Base-by-base conservation (phyloP, 1,140 invertebrate species). In the Bombus confusus region DNA sequence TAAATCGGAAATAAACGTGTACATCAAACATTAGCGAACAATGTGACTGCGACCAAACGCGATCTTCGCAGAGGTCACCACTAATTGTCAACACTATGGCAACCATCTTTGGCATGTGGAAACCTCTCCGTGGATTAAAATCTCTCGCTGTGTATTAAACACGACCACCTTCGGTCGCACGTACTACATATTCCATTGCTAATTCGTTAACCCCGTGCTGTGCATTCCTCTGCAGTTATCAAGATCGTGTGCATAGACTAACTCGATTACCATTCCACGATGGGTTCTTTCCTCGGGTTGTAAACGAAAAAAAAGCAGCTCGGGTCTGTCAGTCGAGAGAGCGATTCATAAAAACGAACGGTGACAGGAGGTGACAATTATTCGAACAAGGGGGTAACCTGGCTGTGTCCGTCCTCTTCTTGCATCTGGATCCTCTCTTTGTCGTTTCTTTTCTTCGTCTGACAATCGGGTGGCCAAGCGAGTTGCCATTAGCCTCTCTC, bases 291-390 rank as follows among this genome's bases (percentile, higher is more conserved):
- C 18, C n/a, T 8, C 22, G 9, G 2, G 43, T 10, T 5, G 31
- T 39, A 83, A 57, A 69, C n/a, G 39, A 73, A 59, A 59, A 69
- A 71, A n/a, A 62, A 72, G 37, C 31, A 41, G 37, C 31, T 18
- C 64, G 34, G 34, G 28, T 25, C 31, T 68, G 59, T 89, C 69
- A 89, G 87, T 90, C 62, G 62, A 66, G 59, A 66, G 59, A 66
- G 74, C 81, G 84, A 92, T 89, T 92, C 57, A 72, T 86, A 80
- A 71, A 89, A 92, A 92, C 85, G 83, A 86, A 91, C 80, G 62
- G 68, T 89, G 91, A 92, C 92, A 88, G 78, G 73, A 80, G 86
- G 83, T 90, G 91, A 92, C 91, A 92, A 90, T 92, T 91, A 91
- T 89, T 89, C 86, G 57, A 91, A 76, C 57, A 69, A 88, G 90